These are phyloP conservation scores for Podilymbus podiceps DNA, from an alignment of 2,113 vertebrate species.

Conservation along the genomic window DNA sequence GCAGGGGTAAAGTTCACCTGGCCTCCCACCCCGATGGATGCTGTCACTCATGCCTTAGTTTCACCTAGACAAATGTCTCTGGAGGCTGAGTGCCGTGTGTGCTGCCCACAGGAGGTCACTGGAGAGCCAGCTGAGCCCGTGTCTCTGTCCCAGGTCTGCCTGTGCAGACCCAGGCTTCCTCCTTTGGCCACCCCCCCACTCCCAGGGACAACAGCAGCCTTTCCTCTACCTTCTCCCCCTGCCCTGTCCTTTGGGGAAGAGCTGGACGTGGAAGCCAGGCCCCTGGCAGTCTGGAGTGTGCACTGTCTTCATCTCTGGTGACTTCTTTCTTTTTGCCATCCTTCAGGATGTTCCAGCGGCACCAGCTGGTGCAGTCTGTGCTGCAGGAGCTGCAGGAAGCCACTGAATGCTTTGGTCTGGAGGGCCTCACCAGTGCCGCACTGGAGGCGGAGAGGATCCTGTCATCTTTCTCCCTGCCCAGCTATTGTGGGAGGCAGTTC, in stretches of 20 bases:
- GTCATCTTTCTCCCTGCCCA: slow-evolving; percentile 80
- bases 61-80: neutral
- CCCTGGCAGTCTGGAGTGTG: neutral
- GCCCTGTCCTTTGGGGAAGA: neutral
- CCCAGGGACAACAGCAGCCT: neutral
- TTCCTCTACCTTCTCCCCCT: neutral
- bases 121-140: neutral
- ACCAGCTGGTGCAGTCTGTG: slow-evolving; percentile 86
- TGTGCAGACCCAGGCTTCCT: neutral
- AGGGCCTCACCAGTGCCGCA: slow-evolving; percentile 79
- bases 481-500: slow-evolving; percentile 71
- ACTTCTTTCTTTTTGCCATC: neutral
- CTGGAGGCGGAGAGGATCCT: slow-evolving; percentile 82
- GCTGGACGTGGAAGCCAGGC: neutral
- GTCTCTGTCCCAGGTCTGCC: neutral
- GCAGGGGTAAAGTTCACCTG: neutral
- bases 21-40: neutral
- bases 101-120: slow-evolving; percentile 51
- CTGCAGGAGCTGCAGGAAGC: slow-evolving; percentile 91
- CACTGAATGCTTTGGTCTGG: slow-evolving; percentile 84
- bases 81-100: neutral
- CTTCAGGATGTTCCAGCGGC: slow-evolving; percentile 86
- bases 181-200: too few relatives aligned
- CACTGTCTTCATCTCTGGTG: neutral
- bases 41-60: neutral